Conservation (phyloP, 92 coral and sea anemone species). For the Phenganax subtilis region DNA sequence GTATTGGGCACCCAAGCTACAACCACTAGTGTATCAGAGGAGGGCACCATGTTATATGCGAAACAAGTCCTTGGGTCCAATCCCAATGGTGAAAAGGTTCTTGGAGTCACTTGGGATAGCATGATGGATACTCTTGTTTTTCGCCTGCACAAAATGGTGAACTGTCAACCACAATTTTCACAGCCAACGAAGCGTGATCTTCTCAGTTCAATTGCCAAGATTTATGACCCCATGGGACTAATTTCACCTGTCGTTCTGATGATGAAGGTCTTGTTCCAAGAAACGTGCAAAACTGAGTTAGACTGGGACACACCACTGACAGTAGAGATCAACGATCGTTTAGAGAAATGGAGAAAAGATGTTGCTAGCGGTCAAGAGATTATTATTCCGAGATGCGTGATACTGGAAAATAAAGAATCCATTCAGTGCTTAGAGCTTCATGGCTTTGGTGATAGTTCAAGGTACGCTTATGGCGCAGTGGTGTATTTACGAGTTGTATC, state of each 20-base stretch:
- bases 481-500: neutral
- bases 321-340: neutral
- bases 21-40: too few relatives aligned
- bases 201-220: conserved; percentile 23
- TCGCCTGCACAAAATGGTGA: too few relatives aligned
- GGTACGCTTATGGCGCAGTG: neutral
- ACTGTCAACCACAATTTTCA: neutral
- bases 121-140: too few relatives aligned
- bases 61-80: too few relatives aligned
- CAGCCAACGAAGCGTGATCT: neutral
- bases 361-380: neutral
- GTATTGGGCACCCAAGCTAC: too few relatives aligned
- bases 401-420: neutral
- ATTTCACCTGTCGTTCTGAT: conserved; percentile 7
- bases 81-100: neutral
- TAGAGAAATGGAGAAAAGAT: neutral
- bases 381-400: neutral
- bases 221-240: conserved; percentile 26
- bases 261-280: conserved; percentile 26
- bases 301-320: conserved; percentile 26
- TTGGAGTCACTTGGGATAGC: neutral
- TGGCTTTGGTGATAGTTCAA: neutral
- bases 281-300: conserved; percentile 10
- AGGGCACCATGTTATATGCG: too few relatives aligned
- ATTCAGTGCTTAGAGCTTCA: neutral